Evolutionary conservation across 2,113 vertebrate genomes (phyloP).

Genomic region (Rhegmatorhina hoffmannsi): DNA sequence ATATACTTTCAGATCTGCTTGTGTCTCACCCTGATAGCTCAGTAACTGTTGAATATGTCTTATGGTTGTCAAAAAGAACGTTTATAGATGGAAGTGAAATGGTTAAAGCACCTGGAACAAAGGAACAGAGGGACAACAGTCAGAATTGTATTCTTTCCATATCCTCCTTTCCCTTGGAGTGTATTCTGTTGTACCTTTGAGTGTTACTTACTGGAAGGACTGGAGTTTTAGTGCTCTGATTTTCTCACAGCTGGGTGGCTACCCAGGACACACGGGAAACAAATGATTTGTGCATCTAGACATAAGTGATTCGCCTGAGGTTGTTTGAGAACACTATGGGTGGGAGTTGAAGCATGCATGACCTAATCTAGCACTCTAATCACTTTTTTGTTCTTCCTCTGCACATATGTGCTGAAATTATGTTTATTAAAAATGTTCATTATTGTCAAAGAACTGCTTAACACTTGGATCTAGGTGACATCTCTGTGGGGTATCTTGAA

Average conservation of each 20-base stretch:
- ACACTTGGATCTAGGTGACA: background rate
- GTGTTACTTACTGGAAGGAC: background rate
- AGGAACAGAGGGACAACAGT: background rate
- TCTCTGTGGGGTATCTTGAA: background rate
- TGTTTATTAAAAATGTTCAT: background rate
- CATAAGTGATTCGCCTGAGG: background rate
- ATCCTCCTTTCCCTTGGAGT: background rate
- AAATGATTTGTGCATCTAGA: background rate
- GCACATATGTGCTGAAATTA: background rate
- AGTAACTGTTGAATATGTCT: background rate
- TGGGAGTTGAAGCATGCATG: background rate
- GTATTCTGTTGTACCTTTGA: background rate
- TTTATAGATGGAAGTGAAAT: background rate
- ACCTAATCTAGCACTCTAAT: background rate
- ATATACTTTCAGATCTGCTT: background rate
- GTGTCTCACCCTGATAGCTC: background rate
- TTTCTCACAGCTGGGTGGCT: background rate
- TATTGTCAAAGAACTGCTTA: background rate
- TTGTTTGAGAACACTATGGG: background rate
- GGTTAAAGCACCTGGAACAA: background rate
- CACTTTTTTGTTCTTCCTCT: background rate
- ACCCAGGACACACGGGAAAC: background rate
- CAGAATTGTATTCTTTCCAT: background rate
- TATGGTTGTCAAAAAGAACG: accelerated
- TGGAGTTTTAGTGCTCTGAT: background rate